phyloP scores from a whole-genome alignment of 2,888 invertebrate species.

The Uloborus plumipes region DNA sequence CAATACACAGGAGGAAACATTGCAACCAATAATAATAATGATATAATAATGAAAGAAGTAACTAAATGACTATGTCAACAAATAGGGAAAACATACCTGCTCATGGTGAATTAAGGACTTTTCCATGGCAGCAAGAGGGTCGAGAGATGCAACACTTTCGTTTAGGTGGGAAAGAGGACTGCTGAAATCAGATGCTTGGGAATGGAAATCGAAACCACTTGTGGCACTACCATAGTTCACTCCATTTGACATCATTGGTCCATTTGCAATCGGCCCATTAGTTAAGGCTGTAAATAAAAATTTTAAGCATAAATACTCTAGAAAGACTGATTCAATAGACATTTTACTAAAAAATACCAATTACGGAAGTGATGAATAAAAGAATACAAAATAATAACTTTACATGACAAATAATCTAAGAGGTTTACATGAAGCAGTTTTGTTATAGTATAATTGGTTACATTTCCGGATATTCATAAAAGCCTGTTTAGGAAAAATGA shows the following conservation, averaged over 20 bases:
- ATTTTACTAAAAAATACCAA: too few relatives aligned
- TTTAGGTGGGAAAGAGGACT: constrained; percentile 81
- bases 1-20: too few relatives aligned
- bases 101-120: constrained; percentile 83
- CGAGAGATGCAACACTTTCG: constrained; percentile 73
- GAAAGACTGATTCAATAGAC: not conserved
- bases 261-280: constrained; percentile 64
- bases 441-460: too few relatives aligned
- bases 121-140: constrained; percentile 93
- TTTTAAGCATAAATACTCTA: not conserved
- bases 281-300: constrained; percentile 58
- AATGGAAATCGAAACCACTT: constrained; percentile 66
- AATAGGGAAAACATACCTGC: constrained; percentile 74
- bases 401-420: too few relatives aligned
- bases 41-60: too few relatives aligned
- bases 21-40: too few relatives aligned
- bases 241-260: constrained; percentile 59
- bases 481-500: too few relatives aligned
- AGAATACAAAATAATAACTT: too few relatives aligned
- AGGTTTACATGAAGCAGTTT: too few relatives aligned
- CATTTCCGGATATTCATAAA: too few relatives aligned
- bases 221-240: constrained; percentile 41
- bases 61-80: too few relatives aligned
- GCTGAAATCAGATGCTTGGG: constrained; percentile 71
- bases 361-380: too few relatives aligned